phyloP scores from a whole-genome alignment of 1,140 invertebrate genomes.

The Drosophila erecta region DNA sequence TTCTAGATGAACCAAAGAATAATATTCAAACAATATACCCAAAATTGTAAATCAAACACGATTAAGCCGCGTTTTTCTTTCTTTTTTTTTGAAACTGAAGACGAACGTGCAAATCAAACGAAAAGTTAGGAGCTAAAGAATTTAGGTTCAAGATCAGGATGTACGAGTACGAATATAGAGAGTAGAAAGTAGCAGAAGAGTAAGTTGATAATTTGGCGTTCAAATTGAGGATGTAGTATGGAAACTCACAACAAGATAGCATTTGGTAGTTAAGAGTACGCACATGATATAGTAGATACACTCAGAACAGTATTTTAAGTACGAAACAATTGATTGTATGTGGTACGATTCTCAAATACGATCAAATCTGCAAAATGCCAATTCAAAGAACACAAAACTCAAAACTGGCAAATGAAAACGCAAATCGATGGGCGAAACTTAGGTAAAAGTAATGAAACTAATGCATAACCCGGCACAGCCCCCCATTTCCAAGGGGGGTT shows the following conservation, averaged over 20 bases:
- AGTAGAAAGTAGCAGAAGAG: constrained; percentile 71
- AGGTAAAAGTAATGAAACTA: constrained; percentile 48
- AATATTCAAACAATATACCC: constrained; percentile 7
- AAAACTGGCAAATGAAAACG: constrained; percentile 51
- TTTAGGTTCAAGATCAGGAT: constrained; percentile 51
- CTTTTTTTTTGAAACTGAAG: constrained; percentile 25
- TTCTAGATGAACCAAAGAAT: constrained; percentile 23
- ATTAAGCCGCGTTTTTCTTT: constrained; percentile 18
- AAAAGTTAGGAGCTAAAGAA: constrained; percentile 48
- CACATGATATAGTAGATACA: constrained; percentile 72
- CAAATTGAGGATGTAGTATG: constrained; percentile 69
- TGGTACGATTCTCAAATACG: constrained; percentile 65
- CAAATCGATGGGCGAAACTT: constrained; percentile 53
- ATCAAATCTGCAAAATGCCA: constrained; percentile 68
- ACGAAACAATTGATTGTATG: constrained; percentile 64
- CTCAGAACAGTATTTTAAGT: constrained; percentile 73
- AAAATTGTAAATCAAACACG: constrained; percentile 10
- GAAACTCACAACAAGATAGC: constrained; percentile 78
- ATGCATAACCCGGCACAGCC: constrained; percentile 12
- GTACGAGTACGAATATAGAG: constrained; percentile 62
- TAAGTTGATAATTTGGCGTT: constrained; percentile 75
- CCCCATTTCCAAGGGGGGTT: constrained; percentile 16
- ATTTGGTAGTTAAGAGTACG: constrained; percentile 70
- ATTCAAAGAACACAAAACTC: constrained; percentile 51
- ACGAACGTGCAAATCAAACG: constrained; percentile 51